Conservation (phyloP, 1,140 invertebrate genomes). For the Drosophila pandora region DNA sequence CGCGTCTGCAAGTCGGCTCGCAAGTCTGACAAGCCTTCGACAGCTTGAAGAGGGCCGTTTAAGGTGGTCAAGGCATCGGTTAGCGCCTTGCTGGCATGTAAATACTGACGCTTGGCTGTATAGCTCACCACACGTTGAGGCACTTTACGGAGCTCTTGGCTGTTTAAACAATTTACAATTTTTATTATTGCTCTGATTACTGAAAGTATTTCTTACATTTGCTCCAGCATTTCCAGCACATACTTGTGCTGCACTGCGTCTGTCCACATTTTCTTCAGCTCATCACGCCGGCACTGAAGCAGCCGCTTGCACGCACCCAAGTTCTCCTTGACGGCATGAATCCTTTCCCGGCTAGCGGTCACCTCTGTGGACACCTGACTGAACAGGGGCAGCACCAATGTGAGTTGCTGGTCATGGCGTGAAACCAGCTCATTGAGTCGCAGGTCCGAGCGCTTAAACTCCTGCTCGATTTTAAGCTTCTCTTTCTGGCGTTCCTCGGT, state of each 20-base stretch:
- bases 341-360: slow-evolving; percentile 89
- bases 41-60: slow-evolving; percentile 89
- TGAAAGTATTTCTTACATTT: slow-evolving; percentile 89
- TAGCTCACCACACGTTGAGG: slow-evolving; percentile 90
- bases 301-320: slow-evolving; percentile 95
- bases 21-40: slow-evolving; percentile 92
- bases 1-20: slow-evolving; percentile 88
- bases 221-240: slow-evolving; percentile 92
- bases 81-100: slow-evolving; percentile 93
- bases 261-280: slow-evolving; percentile 95
- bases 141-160: slow-evolving; percentile 91
- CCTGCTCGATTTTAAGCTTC: slow-evolving; percentile 96
- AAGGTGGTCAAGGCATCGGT: slow-evolving; percentile 88
- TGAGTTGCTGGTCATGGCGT: slow-evolving; percentile 94
- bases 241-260: slow-evolving; percentile 97
- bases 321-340: slow-evolving; percentile 94
- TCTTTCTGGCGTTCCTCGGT: slow-evolving; percentile 97
- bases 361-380: slow-evolving; percentile 82
- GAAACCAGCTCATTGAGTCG: slow-evolving; percentile 94
- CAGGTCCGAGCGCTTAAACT: slow-evolving; percentile 95
- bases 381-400: slow-evolving; percentile 87
- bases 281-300: slow-evolving; percentile 95
- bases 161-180: slow-evolving; percentile 62
- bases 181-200: not conserved
- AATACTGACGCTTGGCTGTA: slow-evolving; percentile 91